Evolutionary conservation across 2,797 vertebrate genomes (phyloP).

Genomic region (Arnoldichthys spilopterus): DNA sequence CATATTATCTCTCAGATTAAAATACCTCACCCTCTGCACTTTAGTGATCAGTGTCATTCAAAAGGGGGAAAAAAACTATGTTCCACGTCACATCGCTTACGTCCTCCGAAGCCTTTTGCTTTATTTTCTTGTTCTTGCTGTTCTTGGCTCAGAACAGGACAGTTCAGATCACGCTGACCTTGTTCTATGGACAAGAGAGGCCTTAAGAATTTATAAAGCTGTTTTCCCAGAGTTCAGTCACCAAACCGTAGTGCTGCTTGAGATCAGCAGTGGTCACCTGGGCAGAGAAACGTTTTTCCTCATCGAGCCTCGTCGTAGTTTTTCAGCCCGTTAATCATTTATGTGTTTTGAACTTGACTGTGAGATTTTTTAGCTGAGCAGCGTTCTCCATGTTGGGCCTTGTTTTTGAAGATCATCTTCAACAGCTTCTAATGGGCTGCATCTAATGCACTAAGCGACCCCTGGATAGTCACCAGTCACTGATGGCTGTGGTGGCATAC

Average conservation of each 20-base stretch:
- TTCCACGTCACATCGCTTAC: not conserved
- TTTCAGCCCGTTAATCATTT: not conserved
- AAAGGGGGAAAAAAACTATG: not conserved
- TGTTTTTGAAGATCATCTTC: too few species aligned
- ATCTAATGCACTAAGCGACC: not conserved
- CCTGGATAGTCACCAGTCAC: not conserved
- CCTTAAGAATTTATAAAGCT: not conserved
- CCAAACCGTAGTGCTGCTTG: too few species aligned
- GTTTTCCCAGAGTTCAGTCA: not conserved
- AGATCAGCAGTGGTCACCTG: too few species aligned
- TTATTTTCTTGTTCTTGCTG: not conserved
- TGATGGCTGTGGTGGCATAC: not conserved
- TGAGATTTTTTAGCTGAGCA: not conserved
- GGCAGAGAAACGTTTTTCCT: too few species aligned
- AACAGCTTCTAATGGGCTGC: too few species aligned
- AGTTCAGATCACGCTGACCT: not conserved
- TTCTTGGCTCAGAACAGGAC: not conserved
- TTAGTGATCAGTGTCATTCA: conserved; percentile 16
- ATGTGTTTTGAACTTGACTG: not conserved
- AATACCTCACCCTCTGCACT: conserved; percentile 6
- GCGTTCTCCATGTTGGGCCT: not conserved
- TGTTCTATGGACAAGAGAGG: not conserved
- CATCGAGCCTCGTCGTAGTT: too few species aligned
- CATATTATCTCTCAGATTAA: conserved; percentile 41
- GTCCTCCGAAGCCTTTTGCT: not conserved